Evolutionary conservation across 1,140 invertebrate species (phyloP), one percentile per base, ranked within the genome.

Genomic region (Samia ricini): DNA sequence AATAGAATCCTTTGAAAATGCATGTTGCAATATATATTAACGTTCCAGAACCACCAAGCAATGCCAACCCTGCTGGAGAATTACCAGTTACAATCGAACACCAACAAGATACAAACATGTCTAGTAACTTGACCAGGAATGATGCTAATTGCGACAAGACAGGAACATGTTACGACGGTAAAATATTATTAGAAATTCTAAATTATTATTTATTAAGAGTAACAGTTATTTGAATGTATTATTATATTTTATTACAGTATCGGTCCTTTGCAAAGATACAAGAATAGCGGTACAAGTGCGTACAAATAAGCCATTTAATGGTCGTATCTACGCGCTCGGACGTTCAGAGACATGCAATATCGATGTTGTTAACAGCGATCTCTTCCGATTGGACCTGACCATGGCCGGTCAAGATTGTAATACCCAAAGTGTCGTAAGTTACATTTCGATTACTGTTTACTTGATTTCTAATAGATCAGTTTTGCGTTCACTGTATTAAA

Each of bases 361-460:
- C 63, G 97, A 98, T 83, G 97, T 98, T 1, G 94, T 96, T 73
- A 98, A 98, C 87, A 97, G 96, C 74, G 96, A 98, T 88, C 93
- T 96, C 51, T 98, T 98, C 93, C 92, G 96, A 74, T 92, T 98
- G 42, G 97, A 98, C 84, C 92, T 98, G 8, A 97, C 97, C 26
- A 97, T 98, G 95, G 95, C 92, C 63, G 97, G 97, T 18, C 97
- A 98, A 82, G 97, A 98, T 76, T 98, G 97, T 84, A 98, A 98
- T 83, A 98, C 97, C 15, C 96, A 97, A 83, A 96, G 95, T 76
- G 95, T 96, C 90, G 96, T 97, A 91, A 94, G 95, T 93, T 52
- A 52, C 7, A 23, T 52, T 36, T 36, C 12, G 6, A 12, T 15
- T 42, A 42, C 7, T 42, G 0, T 1, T 4, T 42, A 4, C 0